A percentile compares a stretch with the other conserved stretches of the same genome.
Conservation (phyloP, 2,113 vertebrate species). For the Psittacara wagleri region DNA sequence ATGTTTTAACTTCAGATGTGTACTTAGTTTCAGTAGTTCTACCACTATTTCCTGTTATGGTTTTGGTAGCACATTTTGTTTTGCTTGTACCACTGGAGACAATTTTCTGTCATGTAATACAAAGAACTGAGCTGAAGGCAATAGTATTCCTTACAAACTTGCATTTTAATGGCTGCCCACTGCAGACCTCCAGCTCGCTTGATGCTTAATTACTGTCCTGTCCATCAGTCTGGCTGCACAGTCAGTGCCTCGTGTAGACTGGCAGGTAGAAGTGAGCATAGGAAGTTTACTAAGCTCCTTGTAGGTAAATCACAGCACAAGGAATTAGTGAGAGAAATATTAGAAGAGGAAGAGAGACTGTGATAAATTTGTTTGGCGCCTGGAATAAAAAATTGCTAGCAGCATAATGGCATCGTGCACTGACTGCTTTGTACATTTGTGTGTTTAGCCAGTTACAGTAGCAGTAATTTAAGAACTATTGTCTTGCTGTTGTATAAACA, state of each 20-base stretch:
- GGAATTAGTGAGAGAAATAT: background rate
- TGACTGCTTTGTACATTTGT: background rate
- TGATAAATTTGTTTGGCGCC: background rate
- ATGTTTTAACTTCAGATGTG: background rate
- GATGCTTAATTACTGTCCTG: background rate
- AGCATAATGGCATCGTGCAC: slow-evolving; percentile 1
- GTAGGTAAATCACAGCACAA: background rate
- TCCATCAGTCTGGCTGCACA: background rate
- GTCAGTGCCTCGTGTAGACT: background rate
- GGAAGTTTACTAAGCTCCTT: background rate
- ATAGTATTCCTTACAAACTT: background rate
- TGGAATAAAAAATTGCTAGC: background rate
- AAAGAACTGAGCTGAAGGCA: background rate
- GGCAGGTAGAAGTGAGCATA: background rate
- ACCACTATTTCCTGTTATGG: slow-evolving; percentile 6
- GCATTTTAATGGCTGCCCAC: background rate
- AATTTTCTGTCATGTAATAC: background rate
- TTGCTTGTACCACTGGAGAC: background rate
- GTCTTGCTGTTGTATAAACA: slow-evolving; percentile 51
- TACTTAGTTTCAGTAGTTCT: slow-evolving; percentile 12
- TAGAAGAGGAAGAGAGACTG: background rate
- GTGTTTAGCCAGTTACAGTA: slow-evolving; percentile 42
- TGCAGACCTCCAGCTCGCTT: background rate
- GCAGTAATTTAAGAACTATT: slow-evolving; percentile 41
- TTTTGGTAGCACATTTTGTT: background rate